Percentiles rank a stretch among this genome's conserved stretches.
Evolutionary conservation across 2,888 invertebrate genomes (phyloP).

Genomic region (Trissoscelio sp.): DNA sequence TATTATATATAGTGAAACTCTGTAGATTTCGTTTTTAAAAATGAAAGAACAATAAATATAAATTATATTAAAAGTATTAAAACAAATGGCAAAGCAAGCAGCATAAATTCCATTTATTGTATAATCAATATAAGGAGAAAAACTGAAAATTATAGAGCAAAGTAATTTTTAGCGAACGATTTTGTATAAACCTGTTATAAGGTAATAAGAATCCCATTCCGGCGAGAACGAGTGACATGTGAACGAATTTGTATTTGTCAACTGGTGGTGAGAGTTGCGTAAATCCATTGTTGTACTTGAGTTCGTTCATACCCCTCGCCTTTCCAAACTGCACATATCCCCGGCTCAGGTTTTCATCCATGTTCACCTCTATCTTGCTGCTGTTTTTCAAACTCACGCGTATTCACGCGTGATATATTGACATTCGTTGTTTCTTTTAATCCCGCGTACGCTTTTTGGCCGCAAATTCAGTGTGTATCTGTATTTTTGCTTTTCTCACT

Average conservation of each 20-base stretch:
- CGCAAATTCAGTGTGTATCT: not conserved
- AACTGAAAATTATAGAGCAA: not conserved
- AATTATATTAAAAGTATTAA: not conserved
- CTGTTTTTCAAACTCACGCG: not conserved
- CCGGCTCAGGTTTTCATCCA: conserved; percentile 88
- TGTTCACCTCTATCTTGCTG: conserved; percentile 74
- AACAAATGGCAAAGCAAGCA: not conserved
- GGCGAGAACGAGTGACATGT: conserved; percentile 90
- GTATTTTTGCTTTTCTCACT: conserved; percentile 7
- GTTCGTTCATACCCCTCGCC: conserved; percentile 86
- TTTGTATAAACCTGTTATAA: conserved; percentile 90
- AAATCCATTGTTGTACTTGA: conserved; percentile 84
- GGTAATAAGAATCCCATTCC: conserved; percentile 96
- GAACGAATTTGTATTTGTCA: conserved; percentile 89
- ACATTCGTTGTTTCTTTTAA: conserved; percentile 30
- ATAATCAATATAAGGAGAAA: not conserved
- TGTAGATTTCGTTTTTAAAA: no score
- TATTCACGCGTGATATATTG: conserved; percentile 17
- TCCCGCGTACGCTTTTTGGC: not conserved
- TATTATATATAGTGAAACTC: no score
- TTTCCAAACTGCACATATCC: conserved; percentile 87
- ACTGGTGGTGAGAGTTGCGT: conserved; percentile 88
- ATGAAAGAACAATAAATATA: no score
- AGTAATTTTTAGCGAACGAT: no score
- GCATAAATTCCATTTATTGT: no score